phyloP scores from a whole-genome alignment of 2,113 vertebrate species.

The Platichthys flesus region DNA sequence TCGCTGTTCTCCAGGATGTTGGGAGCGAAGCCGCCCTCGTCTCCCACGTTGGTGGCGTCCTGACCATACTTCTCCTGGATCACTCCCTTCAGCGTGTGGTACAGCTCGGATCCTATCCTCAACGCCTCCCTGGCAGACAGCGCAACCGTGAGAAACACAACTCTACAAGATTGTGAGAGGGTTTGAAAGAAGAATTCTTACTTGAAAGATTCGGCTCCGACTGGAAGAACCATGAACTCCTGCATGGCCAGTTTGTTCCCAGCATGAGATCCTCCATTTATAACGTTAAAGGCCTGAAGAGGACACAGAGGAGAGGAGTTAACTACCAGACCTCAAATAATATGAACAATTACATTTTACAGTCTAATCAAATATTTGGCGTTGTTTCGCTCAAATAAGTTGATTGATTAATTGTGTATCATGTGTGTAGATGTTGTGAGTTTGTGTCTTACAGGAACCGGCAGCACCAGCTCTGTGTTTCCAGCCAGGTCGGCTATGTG shows the following conservation, averaged over 20 bases:
- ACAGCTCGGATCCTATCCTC: slow-evolving; percentile 93
- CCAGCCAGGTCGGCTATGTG: slow-evolving; percentile 96
- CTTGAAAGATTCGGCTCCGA: slow-evolving; percentile 93
- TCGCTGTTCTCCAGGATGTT: slow-evolving; percentile 97
- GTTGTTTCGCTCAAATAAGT: too few relatives aligned
- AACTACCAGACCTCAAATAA: too few relatives aligned
- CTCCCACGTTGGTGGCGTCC: slow-evolving; percentile 94
- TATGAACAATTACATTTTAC: too few relatives aligned
- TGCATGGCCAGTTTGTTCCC: slow-evolving; percentile 98
- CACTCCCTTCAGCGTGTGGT: slow-evolving; percentile 94
- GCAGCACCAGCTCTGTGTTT: slow-evolving; percentile 94
- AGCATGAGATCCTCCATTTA: slow-evolving; percentile 94
- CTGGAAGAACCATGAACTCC: slow-evolving; percentile 96
- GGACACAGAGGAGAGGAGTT: neutral
- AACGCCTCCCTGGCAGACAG: slow-evolving; percentile 85
- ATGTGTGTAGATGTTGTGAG: neutral
- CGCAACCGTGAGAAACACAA: neutral
- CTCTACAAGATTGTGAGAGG: neutral
- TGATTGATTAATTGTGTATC: too few relatives aligned
- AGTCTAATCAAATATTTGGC: too few relatives aligned
- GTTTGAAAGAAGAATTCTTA: slow-evolving; percentile 29
- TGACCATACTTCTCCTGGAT: slow-evolving; percentile 97
- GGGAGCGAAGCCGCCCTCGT: slow-evolving; percentile 95
- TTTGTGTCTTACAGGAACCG: slow-evolving; percentile 89
- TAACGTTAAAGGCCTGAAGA: slow-evolving; percentile 93